A percentile compares a stretch with the other conserved stretches of the same genome.
These are phyloP conservation scores for Eupithecia pulchellata DNA, from an alignment of 2,888 invertebrate species.

Conservation along the genomic window DNA sequence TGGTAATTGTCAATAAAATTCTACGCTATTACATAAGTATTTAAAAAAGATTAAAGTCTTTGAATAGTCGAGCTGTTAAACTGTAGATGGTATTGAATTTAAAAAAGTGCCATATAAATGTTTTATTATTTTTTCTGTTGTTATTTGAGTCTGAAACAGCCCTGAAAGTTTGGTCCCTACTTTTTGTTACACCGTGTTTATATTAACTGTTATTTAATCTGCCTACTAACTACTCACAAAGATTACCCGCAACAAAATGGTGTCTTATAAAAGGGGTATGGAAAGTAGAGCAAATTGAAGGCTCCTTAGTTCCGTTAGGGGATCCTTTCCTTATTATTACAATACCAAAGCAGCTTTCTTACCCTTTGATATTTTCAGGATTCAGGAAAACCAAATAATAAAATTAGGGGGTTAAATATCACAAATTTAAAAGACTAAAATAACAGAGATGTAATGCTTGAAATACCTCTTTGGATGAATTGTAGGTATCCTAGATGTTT, in stretches of 20 bases:
- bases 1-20: too few relatives aligned
- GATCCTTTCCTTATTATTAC: neutral
- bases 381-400: neutral
- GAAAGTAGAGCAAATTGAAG: conserved; percentile 6
- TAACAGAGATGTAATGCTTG: too few relatives aligned
- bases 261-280: neutral
- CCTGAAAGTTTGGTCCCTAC: neutral
- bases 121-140: neutral
- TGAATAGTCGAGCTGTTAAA: neutral
- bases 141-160: neutral
- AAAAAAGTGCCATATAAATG: too few relatives aligned
- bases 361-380: neutral
- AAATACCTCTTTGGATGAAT: neutral
- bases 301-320: neutral
- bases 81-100: neutral
- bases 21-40: too few relatives aligned
- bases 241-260: conserved; percentile 3
- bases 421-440: too few relatives aligned
- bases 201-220: conserved; percentile 1
- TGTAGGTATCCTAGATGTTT: neutral
- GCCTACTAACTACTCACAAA: neutral
- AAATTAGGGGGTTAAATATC: too few relatives aligned
- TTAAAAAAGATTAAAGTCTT: neutral
- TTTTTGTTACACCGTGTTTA: neutral
- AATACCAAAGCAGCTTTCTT: neutral